Evolutionary conservation across 2,797 vertebrate genomes (phyloP).

Genomic region (Sebastes paucispinis): DNA sequence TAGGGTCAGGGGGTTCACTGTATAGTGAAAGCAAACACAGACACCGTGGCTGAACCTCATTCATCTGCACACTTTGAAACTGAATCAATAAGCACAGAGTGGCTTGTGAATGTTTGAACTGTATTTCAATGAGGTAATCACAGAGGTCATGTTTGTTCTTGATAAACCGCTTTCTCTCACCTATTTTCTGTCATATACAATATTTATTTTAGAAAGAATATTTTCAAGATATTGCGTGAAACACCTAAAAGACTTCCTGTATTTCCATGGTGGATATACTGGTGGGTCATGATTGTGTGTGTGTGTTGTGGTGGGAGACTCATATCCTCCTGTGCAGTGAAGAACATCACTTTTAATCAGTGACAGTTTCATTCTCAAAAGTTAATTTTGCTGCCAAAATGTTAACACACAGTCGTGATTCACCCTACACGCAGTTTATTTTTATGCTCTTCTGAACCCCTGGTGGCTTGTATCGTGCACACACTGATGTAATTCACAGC

Average conservation of each 20-base stretch:
- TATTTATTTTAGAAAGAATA: background rate
- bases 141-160: background rate
- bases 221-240: background rate
- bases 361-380: background rate
- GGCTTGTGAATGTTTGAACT: background rate
- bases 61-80: background rate
- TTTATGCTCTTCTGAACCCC: background rate
- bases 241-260: background rate
- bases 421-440: background rate
- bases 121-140: background rate
- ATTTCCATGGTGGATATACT: background rate
- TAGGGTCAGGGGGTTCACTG: background rate
- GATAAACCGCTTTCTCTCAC: background rate
- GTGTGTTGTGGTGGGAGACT: background rate
- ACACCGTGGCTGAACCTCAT: background rate
- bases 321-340: background rate
- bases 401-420: background rate
- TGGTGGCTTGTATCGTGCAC: background rate
- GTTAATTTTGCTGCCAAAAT: background rate
- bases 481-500: background rate
- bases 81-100: background rate
- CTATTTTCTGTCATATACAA: background rate
- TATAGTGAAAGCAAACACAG: background rate
- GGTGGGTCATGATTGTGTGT: background rate
- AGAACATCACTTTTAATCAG: background rate